phyloP scores from a whole-genome alignment of 1,140 invertebrate species.

The Subanguina moxae region DNA sequence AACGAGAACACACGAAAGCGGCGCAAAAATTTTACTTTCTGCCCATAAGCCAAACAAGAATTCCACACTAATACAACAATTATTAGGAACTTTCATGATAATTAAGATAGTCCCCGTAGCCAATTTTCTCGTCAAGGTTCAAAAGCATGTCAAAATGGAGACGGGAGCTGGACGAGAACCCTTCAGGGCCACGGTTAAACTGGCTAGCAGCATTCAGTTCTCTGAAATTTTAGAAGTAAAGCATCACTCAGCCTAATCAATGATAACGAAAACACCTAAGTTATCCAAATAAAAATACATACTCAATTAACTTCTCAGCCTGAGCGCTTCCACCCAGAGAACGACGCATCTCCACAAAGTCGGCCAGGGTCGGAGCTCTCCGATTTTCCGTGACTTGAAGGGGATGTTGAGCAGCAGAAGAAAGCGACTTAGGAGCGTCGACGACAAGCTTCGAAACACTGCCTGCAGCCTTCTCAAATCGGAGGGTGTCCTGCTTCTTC shows the following conservation, averaged over 20 bases:
- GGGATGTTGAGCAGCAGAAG: neutral
- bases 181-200: conserved; percentile 48
- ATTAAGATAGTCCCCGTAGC: conserved; percentile 44
- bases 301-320: conserved; percentile 49
- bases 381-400: conserved; percentile 26
- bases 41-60: no score
- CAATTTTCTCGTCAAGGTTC: conserved; percentile 43
- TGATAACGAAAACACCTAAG: conserved; percentile 12
- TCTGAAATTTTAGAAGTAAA: conserved; percentile 25
- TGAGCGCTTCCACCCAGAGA: conserved; percentile 37
- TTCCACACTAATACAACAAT: no score
- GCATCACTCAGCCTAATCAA: neutral
- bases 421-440: neutral
- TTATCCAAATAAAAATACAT: conserved; percentile 10
- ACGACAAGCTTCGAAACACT: neutral
- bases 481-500: neutral
- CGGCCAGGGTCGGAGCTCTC: conserved; percentile 25
- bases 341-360: conserved; percentile 38
- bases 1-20: no score
- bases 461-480: no score
- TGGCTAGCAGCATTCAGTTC: conserved; percentile 43
- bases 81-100: conserved; percentile 14
- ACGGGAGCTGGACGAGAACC: conserved; percentile 31
- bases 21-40: no score
- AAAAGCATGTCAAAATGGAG: conserved; percentile 49